Evolutionary conservation across 2,888 invertebrate genomes (phyloP).

Genomic region (Harmothoe impar): DNA sequence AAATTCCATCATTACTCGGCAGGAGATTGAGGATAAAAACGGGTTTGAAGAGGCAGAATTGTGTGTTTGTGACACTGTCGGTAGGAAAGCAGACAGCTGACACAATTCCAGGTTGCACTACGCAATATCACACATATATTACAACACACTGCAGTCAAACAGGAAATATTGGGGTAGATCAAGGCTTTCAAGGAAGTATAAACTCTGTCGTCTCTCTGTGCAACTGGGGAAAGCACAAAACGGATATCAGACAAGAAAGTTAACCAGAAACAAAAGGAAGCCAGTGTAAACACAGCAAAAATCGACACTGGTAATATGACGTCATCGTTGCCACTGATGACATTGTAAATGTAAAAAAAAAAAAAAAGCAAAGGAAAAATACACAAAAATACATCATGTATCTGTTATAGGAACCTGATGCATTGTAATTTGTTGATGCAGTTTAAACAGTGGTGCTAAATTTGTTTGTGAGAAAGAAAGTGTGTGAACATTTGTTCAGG

Average conservation of each 20-base stretch:
- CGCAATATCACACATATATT: slow-evolving; percentile 50
- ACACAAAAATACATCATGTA: not conserved
- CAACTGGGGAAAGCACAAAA: slow-evolving; percentile 5
- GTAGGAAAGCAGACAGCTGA: slow-evolving; percentile 39
- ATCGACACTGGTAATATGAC: too few relatives aligned
- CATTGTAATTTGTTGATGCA: not conserved
- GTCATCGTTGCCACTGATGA: too few relatives aligned
- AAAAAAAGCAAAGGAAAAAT: too few relatives aligned
- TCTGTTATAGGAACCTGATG: slow-evolving; percentile 2
- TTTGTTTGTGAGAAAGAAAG: slow-evolving; percentile 14
- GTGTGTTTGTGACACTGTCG: slow-evolving; percentile 5
- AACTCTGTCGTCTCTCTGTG: slow-evolving; percentile 49
- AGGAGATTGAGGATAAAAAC: not conserved
- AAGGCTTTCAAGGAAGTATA: slow-evolving; percentile 60
- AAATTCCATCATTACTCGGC: not conserved
- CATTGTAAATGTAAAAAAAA: too few relatives aligned
- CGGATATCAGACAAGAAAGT: not conserved
- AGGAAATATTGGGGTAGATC: slow-evolving; percentile 23
- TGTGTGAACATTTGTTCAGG: slow-evolving; percentile 29
- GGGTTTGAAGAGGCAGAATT: not conserved
- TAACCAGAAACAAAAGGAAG: too few relatives aligned
- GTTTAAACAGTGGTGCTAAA: slow-evolving; percentile 18
- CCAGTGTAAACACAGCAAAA: too few relatives aligned
- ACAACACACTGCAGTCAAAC: too few relatives aligned
- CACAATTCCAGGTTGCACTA: not conserved